phyloP scores from a whole-genome alignment of 2,113 vertebrate species.

The Ondatra zibethicus region DNA sequence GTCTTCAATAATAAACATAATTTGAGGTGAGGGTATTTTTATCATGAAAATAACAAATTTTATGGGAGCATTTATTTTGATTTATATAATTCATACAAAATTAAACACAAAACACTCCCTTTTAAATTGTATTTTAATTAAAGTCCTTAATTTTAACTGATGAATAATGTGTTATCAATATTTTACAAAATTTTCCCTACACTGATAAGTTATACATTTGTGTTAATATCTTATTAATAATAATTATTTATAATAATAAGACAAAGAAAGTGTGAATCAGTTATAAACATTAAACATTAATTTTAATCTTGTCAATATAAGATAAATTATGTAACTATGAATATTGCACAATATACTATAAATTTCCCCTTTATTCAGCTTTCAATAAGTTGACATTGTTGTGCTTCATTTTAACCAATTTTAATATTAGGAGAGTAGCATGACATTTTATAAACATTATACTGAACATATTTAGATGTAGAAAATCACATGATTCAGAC shows the following conservation, averaged over 20 bases:
- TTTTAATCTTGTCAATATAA: background rate
- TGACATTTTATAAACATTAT: background rate
- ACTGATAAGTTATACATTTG: background rate
- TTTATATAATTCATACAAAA: background rate
- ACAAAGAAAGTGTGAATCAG: background rate
- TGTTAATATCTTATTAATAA: background rate
- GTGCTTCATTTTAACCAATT: background rate
- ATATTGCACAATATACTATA: background rate
- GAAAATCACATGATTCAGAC: background rate
- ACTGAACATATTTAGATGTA: background rate
- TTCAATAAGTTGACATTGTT: background rate
- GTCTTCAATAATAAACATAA: background rate
- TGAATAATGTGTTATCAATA: background rate
- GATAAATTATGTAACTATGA: background rate
- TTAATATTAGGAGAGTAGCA: background rate
- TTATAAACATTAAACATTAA: too few relatives aligned
- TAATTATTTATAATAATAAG: background rate
- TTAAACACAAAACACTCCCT: background rate
- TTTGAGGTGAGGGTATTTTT: constrained; percentile 26
- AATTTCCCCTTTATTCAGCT: background rate
- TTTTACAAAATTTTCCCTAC: background rate
- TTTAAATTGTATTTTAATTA: background rate
- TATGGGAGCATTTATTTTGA: background rate
- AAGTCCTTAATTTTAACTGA: background rate
- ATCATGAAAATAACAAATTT: constrained; percentile 25